A percentile compares a stretch with the other conserved stretches of the same genome.
These are phyloP conservation scores for Phenacoccus solenopsis DNA, from an alignment of 1,140 invertebrate species.

Conservation along the genomic window DNA sequence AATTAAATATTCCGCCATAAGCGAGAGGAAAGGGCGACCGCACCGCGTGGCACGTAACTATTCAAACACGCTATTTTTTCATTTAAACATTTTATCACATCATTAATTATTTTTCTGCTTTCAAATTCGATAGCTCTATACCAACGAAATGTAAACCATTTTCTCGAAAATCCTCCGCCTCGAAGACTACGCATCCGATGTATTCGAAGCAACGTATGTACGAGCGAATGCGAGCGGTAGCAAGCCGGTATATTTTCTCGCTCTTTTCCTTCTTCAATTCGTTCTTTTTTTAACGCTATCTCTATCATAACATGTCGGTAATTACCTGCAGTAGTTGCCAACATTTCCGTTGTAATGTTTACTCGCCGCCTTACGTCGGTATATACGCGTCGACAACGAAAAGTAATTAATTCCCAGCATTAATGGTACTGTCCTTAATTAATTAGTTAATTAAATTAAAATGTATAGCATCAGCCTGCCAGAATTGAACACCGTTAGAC, in stretches of 20 bases:
- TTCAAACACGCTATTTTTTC: neutral
- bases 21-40: no score
- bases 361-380: neutral
- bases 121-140: neutral
- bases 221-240: no score
- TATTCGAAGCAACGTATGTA: no score
- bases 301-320: neutral
- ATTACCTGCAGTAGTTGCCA: conserved; percentile 9
- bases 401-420: conserved; percentile 13
- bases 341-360: conserved; percentile 9
- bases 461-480: no score
- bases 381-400: neutral
- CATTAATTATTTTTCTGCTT: conserved; percentile 4
- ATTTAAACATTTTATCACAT: neutral
- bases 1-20: no score
- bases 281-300: neutral
- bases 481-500: no score
- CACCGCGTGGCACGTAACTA: no score
- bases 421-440: neutral
- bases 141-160: neutral
- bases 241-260: no score
- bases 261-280: no score
- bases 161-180: neutral
- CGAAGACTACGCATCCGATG: no score
- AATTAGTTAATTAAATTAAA: conserved; percentile 17